Conservation (phyloP, 2,888 invertebrate species). For the Cephus pygmeus region DNA sequence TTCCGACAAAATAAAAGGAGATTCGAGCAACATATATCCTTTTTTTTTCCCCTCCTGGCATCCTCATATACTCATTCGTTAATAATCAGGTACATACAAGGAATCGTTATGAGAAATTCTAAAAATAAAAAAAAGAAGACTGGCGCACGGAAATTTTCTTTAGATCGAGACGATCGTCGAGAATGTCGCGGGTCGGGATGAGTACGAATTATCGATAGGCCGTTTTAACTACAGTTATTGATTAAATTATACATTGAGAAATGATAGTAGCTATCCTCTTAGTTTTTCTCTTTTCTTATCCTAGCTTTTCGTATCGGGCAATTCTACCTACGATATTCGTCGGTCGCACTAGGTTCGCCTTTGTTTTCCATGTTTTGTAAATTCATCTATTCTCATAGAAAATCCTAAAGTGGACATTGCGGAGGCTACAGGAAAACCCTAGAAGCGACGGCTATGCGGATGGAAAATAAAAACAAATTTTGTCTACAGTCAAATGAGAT, state of each 20-base stretch:
- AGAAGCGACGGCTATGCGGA: neutral
- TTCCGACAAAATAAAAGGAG: neutral
- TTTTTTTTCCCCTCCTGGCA: neutral
- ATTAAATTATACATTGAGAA: neutral
- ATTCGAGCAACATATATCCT: neutral
- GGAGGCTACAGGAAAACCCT: neutral
- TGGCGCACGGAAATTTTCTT: neutral
- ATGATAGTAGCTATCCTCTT: neutral
- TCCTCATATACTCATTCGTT: no score
- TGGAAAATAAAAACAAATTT: neutral
- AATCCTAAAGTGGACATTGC: no score
- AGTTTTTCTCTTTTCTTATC: neutral
- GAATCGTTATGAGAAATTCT: slow-evolving; percentile 28
- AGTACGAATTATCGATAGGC: slow-evolving; percentile 43
- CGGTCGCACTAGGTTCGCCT: neutral
- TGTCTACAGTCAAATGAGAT: neutral
- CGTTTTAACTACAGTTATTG: slow-evolving; percentile 42
- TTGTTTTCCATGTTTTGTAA: neutral
- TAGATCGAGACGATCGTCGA: neutral
- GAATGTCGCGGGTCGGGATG: neutral
- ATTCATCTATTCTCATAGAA: no score
- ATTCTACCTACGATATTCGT: neutral
- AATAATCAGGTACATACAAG: slow-evolving; percentile 29
- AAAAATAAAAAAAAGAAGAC: neutral
- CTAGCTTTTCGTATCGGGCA: no score